phyloP scores from a whole-genome alignment of 2,113 vertebrate species.

The Upupa epops region DNA sequence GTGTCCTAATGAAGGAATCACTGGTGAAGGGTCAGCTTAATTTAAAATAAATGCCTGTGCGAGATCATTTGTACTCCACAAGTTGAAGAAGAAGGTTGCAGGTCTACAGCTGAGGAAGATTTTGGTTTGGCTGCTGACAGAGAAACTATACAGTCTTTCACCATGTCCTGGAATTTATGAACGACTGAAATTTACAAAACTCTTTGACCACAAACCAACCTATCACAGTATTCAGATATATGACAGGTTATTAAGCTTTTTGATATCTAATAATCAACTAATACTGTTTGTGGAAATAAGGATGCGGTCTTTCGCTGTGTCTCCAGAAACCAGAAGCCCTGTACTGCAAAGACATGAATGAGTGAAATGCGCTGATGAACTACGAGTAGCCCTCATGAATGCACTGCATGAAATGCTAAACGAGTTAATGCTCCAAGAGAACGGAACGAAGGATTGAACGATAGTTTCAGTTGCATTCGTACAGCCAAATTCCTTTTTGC shows the following conservation, averaged over 20 bases:
- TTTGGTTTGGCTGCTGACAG: neutral
- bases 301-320: neutral
- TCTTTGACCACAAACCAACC: neutral
- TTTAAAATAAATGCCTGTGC: neutral
- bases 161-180: neutral
- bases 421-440: neutral
- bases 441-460: no score
- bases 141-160: neutral
- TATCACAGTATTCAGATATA: neutral
- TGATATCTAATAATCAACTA: neutral
- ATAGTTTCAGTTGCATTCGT: neutral
- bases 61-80: neutral
- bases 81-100: neutral
- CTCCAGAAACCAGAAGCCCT: neutral
- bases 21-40: neutral
- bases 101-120: neutral
- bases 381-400: neutral
- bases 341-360: accelerated
- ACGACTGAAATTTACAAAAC: neutral
- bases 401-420: neutral
- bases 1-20: neutral
- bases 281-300: neutral
- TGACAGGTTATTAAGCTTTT: neutral
- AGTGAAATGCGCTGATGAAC: neutral
- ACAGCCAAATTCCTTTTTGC: neutral